Evolutionary conservation across 2,113 vertebrate species (phyloP).

Genomic region (Ageneiosus marmoratus): DNA sequence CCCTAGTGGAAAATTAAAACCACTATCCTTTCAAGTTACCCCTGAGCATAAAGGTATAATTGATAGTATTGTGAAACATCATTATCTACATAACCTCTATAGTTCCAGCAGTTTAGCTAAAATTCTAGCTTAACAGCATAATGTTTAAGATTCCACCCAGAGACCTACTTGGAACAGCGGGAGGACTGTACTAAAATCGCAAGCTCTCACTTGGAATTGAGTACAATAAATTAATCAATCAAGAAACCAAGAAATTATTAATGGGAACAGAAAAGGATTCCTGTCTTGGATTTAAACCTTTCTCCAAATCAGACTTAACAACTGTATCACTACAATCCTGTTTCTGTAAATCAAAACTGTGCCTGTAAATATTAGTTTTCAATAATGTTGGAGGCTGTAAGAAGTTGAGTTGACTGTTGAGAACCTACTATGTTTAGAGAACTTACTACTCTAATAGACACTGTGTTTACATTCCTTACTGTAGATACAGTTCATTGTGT

Average conservation of each 20-base stretch:
- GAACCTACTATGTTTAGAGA: neutral
- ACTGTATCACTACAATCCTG: conserved; percentile 60
- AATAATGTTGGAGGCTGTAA: conserved; percentile 41
- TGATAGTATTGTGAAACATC: neutral
- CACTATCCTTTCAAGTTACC: neutral
- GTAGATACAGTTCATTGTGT: conserved; percentile 25
- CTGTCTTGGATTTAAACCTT: conserved; percentile 38
- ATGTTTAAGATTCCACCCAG: neutral
- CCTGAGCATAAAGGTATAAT: neutral
- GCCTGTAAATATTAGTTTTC: conserved; percentile 67
- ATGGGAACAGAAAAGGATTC: neutral
- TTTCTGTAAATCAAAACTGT: conserved; percentile 54
- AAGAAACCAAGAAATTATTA: neutral
- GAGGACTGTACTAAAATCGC: neutral
- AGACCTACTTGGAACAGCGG: neutral
- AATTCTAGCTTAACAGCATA: neutral
- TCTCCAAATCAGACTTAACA: conserved; percentile 61
- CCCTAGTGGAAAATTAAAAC: neutral
- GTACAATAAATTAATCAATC: neutral
- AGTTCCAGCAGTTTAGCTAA: neutral
- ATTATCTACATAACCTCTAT: neutral
- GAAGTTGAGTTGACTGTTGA: neutral
- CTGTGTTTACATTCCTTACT: conserved; percentile 18
- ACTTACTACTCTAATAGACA: neutral
- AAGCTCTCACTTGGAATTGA: neutral